Percentiles rank a stretch among this genome's conserved stretches.
phyloP scores from a whole-genome alignment of 23 tunicate genomes.

The Oikopleura albicans region DNA sequence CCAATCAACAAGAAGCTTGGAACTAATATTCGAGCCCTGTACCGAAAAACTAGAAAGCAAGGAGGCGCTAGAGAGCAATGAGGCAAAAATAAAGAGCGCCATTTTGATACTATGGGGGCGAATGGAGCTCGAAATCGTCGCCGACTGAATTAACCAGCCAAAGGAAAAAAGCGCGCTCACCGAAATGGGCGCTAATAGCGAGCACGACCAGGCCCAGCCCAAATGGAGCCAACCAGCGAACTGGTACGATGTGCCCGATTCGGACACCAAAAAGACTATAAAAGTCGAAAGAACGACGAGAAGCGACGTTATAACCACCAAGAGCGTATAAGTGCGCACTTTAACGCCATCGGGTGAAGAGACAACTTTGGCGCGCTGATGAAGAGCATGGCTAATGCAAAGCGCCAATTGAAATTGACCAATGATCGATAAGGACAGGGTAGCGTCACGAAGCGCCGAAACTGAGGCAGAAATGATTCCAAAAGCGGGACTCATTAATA shows the following conservation, averaged over 20 bases:
- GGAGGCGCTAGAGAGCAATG: background rate
- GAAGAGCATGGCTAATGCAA: background rate
- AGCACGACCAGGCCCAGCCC: background rate
- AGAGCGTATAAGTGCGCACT: background rate
- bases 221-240: constrained; percentile 2
- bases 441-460: background rate
- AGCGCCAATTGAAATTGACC: background rate
- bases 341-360: background rate
- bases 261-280: background rate
- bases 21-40: background rate
- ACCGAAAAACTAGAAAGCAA: background rate
- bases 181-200: background rate
- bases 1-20: background rate
- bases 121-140: background rate
- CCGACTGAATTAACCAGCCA: background rate
- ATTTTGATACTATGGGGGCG: background rate
- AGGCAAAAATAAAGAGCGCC: background rate
- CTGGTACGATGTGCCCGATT: background rate
- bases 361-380: constrained; percentile 3
- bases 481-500: background rate
- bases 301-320: background rate
- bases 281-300: background rate
- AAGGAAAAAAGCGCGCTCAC: background rate
- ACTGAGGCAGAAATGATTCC: background rate
- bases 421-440: background rate